Evolutionary conservation across 1,140 invertebrate genomes (phyloP).

Genomic region (Physella acuta): DNA sequence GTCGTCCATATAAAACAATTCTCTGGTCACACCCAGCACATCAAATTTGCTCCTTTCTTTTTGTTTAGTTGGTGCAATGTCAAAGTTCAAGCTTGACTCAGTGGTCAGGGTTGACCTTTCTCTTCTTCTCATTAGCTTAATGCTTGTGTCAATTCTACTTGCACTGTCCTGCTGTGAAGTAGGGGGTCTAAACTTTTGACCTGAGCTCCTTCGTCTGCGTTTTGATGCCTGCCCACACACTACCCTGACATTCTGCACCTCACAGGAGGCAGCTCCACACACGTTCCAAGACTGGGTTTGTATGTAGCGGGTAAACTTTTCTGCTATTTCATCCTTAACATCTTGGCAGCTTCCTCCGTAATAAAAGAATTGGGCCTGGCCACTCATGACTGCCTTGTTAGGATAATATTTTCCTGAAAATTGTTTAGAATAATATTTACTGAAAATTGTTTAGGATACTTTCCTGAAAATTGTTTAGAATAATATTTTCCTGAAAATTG

Average conservation of each 20-base stretch:
- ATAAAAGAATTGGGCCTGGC: constrained; percentile 27
- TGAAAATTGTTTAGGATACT: too few relatives aligned
- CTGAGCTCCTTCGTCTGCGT: constrained; percentile 1
- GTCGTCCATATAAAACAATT: neutral
- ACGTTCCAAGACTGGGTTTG: constrained; percentile 24
- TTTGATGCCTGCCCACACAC: constrained; percentile 21
- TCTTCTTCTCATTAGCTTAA: too few relatives aligned
- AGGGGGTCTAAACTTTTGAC: neutral
- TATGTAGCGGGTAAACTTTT: constrained; percentile 25
- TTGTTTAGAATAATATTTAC: too few relatives aligned
- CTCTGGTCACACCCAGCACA: too few relatives aligned
- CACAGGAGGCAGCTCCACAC: constrained; percentile 27
- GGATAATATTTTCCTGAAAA: constrained; percentile 26
- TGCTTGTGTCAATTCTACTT: too few relatives aligned
- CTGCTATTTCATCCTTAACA: constrained; percentile 15
- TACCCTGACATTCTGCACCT: constrained; percentile 19
- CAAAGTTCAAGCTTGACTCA: too few relatives aligned
- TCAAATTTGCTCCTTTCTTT: too few relatives aligned
- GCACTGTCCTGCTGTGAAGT: too few relatives aligned
- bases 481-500: too few relatives aligned
- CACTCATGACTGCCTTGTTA: constrained; percentile 22
- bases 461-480: too few relatives aligned
- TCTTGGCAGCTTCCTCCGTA: constrained; percentile 27
- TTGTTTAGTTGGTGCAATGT: too few relatives aligned
- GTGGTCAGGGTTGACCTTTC: too few relatives aligned